A percentile compares a stretch with the other conserved stretches of the same genome.
phyloP scores from a whole-genome alignment of 1,140 invertebrate genomes.

The Cylas formicarius region DNA sequence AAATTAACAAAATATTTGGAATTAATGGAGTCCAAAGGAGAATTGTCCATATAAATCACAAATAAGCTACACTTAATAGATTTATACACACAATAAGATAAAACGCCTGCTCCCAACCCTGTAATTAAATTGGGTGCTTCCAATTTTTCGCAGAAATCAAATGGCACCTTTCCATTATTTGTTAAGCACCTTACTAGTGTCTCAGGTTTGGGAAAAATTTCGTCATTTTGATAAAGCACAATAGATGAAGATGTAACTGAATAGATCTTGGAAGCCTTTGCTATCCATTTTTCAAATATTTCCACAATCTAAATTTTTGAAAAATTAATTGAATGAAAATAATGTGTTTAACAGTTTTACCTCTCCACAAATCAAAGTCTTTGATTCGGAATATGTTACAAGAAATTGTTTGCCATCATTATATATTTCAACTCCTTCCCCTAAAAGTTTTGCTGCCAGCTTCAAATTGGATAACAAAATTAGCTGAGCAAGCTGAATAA shows the following conservation, averaged over 20 bases:
- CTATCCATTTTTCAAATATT: constrained; percentile 22
- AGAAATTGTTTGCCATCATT: constrained; percentile 15
- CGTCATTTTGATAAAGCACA: constrained; percentile 18
- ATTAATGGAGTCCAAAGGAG: constrained; percentile 33
- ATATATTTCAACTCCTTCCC: constrained; percentile 21
- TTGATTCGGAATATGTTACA: constrained; percentile 19
- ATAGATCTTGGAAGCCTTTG: constrained; percentile 24
- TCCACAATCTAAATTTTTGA: constrained; percentile 28
- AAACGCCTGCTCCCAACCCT: constrained; percentile 27
- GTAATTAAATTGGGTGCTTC: constrained; percentile 33
- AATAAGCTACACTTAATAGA: constrained; percentile 25
- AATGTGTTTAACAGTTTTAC: constrained; percentile 9
- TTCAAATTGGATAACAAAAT: constrained; percentile 16
- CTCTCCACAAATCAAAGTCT: constrained; percentile 23
- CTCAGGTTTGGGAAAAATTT: constrained; percentile 9
- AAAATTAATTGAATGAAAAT: neutral
- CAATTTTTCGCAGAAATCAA: constrained; percentile 21
- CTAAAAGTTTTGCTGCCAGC: constrained; percentile 20
- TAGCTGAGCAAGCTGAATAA: constrained; percentile 21
- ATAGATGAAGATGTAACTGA: constrained; percentile 26
- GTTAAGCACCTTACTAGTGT: constrained; percentile 24
- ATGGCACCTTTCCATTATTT: constrained; percentile 11
- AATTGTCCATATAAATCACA: constrained; percentile 27
- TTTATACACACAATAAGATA: constrained; percentile 28
- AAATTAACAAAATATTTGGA: constrained; percentile 25